Evolutionary conservation across 2,888 invertebrate species (phyloP), one percentile per base, ranked within the genome.

Genomic region (Acanthoscelides obtectus): DNA sequence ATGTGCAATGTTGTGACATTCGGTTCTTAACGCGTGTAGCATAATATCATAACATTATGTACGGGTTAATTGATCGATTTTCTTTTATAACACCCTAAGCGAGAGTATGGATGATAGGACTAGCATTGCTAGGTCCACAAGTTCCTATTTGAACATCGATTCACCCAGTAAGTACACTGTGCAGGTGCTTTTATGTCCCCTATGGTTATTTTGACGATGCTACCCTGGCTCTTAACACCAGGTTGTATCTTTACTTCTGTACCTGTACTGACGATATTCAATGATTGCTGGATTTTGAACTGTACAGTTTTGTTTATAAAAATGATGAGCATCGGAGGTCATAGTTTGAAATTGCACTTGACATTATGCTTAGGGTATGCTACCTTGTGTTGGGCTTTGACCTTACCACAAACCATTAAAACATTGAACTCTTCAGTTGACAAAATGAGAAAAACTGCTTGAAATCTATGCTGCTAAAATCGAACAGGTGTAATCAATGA

Each of bases 71-170:
- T 6, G 12, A 45, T 45, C 45, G 45, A 45, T 45, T 45, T 45
- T 45, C 12, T 45, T 45, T 45, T 45, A 45, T 45, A 45, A 45
- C 45, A 45, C 45, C 45, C 17, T 45, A 17, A 45, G 17, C 45
- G 66, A 66, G 66, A 92, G 92, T 72, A 93, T 93, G 83, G 83
- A 83, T 74, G 83, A 83, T 69, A 77, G 79, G 72, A 76, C 77
- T 70, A 77, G 77, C 71, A 77, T 81, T 66, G 78, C 78, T 65
- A 79, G 81, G 70, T 80, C 81, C 64, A 77, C 80, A 70, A 82
- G 81, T 75, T 81, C 81, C 25, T 81, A 82, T 75, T 75, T 83
- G 73, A 81, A 82, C 75, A 76, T 75, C 69, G 83, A 83, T 70
- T 76, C 80, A 72, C 79, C 81, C 70, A 83, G 83, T 83, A 79